Base-by-base conservation (phyloP, 2,113 vertebrate genomes). In the Todiramphus chloris region DNA sequence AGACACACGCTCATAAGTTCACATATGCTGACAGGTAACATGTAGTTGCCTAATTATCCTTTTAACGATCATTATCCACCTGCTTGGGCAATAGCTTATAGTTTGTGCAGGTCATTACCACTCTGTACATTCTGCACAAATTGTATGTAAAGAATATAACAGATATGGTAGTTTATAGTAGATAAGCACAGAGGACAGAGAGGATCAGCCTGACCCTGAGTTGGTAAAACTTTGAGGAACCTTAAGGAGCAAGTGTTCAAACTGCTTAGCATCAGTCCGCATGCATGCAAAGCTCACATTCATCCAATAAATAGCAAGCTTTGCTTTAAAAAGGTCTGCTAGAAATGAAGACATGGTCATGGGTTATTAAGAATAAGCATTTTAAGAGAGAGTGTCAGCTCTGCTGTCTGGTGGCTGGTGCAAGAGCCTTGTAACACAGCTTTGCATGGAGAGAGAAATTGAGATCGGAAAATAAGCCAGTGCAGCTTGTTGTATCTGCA, bases 1-100 rank as follows among this genome's bases (percentile, higher is more conserved):
- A 93, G 39, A 83, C 66, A 85, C 19, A 90, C 55, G 58, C 30
- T 78, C 43, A 84, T 90, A 97, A 94, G 93, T 96, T 96, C 91
- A 96, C 76, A 84, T 66, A 82, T 18, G 48, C n/a, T 86, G 96
- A 95, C 95, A 89, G 97, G 93, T 76, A 94, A 73, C 50, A 68
- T 31, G 23, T 63, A 89, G 80, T 74, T 95, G 69, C 72, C 87
- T 90, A 94, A 97, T 96, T 96, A 95, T 81, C 66, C 44, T 90
- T 95, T 94, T 89, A 96, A 78, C 75, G 93, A 87, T 60, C 5
- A 17, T 85, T 91, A 80, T 75, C 89, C 93, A 90, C 63, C 37
- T 96, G 20, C 96, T 96, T 93, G 69, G 72, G 53, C 92, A 93
- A 92, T 55, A 94, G 83, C 1, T 59, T 84, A 77, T 60, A 78